Base-by-base conservation (phyloP, 2,797 vertebrate species). In the Harpagifer antarcticus region DNA sequence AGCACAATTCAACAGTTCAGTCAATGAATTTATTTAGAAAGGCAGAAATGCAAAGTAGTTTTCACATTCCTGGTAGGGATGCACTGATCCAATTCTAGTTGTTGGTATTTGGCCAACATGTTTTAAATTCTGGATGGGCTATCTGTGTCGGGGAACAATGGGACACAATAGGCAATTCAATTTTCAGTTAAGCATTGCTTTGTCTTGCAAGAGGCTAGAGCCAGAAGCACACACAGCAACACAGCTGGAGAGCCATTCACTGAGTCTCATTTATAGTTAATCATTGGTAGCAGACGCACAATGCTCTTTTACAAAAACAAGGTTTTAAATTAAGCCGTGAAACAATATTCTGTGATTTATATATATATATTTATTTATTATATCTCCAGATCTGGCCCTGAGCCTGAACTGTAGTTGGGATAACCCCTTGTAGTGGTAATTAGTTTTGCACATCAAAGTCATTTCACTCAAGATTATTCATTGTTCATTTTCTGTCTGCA, bases 181-280 rank as follows among this genome's bases (percentile, higher is more conserved):
- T 79, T 79, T 66, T 44, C 19, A 80, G 52, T 54, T 53, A 64
- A 76, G 42, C 67, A 56, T 71, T 57, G 54, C 20, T 71, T 82
- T 81, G 70, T 69, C 68, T 74, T 55, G 68, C 53, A 54, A 58
- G 57, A 66, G 58, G 55, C 27, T 40, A 16, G 19, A 78, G 58
- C 55, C 68, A 49, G 67, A 77, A 65, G 42, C 65, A 13, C 27
- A 66, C 23, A 44, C 50, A 49, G 33, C 57, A n/a, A 31, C 47
- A 37, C 55, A 64, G 65, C 75, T 52, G 53, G 65, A 53, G 57
- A 72, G 53, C 5, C 40, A 65, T 72, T 76, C 68, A 79, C 15
- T 23, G 16, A 31, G 54, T 50, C 17, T 59, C 14, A 3, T 71
- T 55, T 48, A 47, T 57, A 40, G 62, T 75, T 68, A 56, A 59